Evolutionary conservation across 2,113 vertebrate genomes (phyloP), one percentile per base, ranked within the genome.

Genomic region (Glaucidium brasilianum): DNA sequence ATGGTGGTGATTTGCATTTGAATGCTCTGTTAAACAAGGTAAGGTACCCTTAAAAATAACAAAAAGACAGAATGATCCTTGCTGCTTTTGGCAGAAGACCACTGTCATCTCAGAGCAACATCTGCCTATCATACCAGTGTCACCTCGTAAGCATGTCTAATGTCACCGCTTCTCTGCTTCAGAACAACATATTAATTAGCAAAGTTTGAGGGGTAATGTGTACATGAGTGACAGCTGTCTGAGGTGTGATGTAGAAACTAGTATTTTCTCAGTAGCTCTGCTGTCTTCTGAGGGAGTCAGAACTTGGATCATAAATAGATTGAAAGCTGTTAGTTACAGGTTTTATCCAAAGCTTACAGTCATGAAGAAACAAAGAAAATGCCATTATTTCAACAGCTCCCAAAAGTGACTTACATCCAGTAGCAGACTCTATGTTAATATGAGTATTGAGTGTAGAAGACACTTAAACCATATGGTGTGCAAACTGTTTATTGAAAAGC

Each of bases 1-100:
- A 88, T 85, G 62, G 41, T 59, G 77, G 59, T 85, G 41, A 85
- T 97, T 96, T 97, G 52, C 90, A 88, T 92, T 87, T 94, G 88
- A 96, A 91, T 91, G 34, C 30, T 92, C 71, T 81, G 47, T 86
- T 90, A 85, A 96, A 94, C 71, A 79, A 97, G 92, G 84, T 94
- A 95, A 97, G 88, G 47, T 88, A 94, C 58, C 35, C 76, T 90
- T 91, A 91, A 94, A 96, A 94, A 66, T 63, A 93, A 78, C 49
- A 58, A 72, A 95, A 90, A 29, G 55, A 16, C 52, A 47, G 50
- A 75, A 37, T n/a, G 45, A 59, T 79, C 82, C n/a, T 20, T 74
- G 37, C 45, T 66, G 21, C 21, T 66, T 87, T 90, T 92, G n/a
- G 75, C 85, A 85, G 93, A 56, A 72, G 60, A 27, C 27, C 67